These are phyloP conservation scores for Pararge aegeria DNA, from an alignment of 1,140 invertebrate species.

Conservation along the genomic window DNA sequence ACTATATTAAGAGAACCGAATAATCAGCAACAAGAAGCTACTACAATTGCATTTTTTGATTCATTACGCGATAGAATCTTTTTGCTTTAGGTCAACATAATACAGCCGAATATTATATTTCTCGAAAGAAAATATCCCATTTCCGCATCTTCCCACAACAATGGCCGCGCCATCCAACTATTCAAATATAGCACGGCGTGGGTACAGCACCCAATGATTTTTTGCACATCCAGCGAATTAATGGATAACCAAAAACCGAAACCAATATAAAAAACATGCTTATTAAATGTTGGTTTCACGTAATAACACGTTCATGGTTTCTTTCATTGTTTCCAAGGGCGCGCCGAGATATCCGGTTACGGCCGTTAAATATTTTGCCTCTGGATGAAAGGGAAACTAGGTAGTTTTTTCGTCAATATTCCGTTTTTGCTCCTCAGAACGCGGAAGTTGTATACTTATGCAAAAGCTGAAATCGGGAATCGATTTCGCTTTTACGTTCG, in stretches of 20 bases:
- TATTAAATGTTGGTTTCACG: slow-evolving; percentile 78
- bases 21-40: not conserved
- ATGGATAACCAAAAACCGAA: slow-evolving; percentile 75
- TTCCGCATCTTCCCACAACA: slow-evolving; percentile 77
- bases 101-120: slow-evolving; percentile 75
- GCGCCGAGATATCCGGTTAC: slow-evolving; percentile 75
- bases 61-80: slow-evolving; percentile 51
- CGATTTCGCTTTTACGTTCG: slow-evolving; percentile 70
- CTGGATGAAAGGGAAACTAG: slow-evolving; percentile 75
- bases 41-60: slow-evolving; percentile 38
- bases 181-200: slow-evolving; percentile 71
- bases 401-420: slow-evolving; percentile 67
- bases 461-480: slow-evolving; percentile 70
- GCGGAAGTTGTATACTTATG: slow-evolving; percentile 74
- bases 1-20: too few relatives aligned
- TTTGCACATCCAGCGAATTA: slow-evolving; percentile 72
- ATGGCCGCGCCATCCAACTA: slow-evolving; percentile 70
- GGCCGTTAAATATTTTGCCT: slow-evolving; percentile 77
- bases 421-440: slow-evolving; percentile 69
- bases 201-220: slow-evolving; percentile 53
- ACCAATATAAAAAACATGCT: slow-evolving; percentile 71
- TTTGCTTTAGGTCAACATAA: slow-evolving; percentile 70
- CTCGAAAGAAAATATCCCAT: slow-evolving; percentile 79
- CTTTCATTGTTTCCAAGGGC: slow-evolving; percentile 72
- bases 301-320: slow-evolving; percentile 78